Base-by-base conservation (phyloP, 2,113 vertebrate genomes). In the Pomatostomus ruficeps region DNA sequence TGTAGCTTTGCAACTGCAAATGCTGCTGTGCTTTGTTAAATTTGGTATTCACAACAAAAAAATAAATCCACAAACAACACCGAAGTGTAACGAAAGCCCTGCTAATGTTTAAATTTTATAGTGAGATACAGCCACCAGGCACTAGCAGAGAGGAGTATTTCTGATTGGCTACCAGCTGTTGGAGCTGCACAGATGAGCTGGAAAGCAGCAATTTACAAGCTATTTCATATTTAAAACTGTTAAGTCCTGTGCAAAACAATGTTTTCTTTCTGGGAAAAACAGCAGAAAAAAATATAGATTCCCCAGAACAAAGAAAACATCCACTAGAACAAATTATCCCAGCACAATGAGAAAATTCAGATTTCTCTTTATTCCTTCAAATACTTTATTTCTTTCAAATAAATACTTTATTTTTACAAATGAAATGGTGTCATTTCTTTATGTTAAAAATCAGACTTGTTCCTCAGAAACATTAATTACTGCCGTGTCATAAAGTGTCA, bases 201-300 rank as follows among this genome's bases (percentile, higher is more conserved):
- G 71, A 96, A 97, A 92, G 96, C 63, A 96, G 88, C 92, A 94
- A 96, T 96, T 97, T 97, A 96, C 91, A 97, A 97, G 97, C 96
- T 97, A 94, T 96, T 97, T 97, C 92, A 96, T 97, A 97, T 96
- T 96, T 97, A 96, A 97, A 97, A 98, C 97, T 96, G 91, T 87
- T 93, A 85, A 93, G 95, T 95, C 89, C 96, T 91, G 91, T 95
- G 94, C 93, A 96, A 97, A 90, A 84, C 70, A 96, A 84, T 95
- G 92, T 95, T 96, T 95, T 94, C 87, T 95, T 90, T 54, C 67
- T 88, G 45, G 20, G 93, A 92, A 91, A 91, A 96, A 80, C 68
- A 89, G 84, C 18, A 78, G 48, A 9, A 61, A 67, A 66, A 61
- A 57, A 81, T 14, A 73, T 87, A 76, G 3, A n/a, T 77, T 77